phyloP scores from a whole-genome alignment of 1,140 invertebrate genomes.

The Lutraria rhynchaena region DNA sequence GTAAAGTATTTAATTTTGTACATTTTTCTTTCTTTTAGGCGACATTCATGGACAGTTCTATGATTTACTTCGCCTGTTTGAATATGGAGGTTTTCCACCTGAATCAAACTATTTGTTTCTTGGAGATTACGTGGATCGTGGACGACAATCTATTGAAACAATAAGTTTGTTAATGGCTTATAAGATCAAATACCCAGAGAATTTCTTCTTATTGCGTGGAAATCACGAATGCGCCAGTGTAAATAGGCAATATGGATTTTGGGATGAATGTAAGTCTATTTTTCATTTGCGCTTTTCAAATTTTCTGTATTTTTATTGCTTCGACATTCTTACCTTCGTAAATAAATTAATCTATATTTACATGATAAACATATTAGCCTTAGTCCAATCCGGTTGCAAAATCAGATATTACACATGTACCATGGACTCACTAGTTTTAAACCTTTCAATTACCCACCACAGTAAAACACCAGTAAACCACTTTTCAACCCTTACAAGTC shows the following conservation, averaged over 20 bases:
- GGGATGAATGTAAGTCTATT: constrained; percentile 70
- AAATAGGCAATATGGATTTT: constrained; percentile 84
- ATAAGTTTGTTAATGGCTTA: constrained; percentile 71
- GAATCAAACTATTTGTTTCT: constrained; percentile 82
- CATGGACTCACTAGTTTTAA: too few relatives aligned
- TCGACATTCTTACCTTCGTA: too few relatives aligned
- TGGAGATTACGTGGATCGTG: constrained; percentile 85
- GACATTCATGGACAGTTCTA: constrained; percentile 84
- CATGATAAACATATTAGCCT: too few relatives aligned
- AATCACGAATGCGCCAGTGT: constrained; percentile 86
- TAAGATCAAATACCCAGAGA: constrained; percentile 82
- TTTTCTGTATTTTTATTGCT: too few relatives aligned
- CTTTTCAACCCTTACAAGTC: too few relatives aligned
- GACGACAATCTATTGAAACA: constrained; percentile 84
- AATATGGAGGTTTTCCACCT: constrained; percentile 82
- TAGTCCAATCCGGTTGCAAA: too few relatives aligned
- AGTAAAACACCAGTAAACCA: too few relatives aligned
- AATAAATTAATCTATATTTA: too few relatives aligned
- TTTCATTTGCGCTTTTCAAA: too few relatives aligned
- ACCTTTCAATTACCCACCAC: too few relatives aligned
- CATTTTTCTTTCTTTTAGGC: constrained; percentile 63
- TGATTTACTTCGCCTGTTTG: constrained; percentile 82
- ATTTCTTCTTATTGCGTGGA: constrained; percentile 86
- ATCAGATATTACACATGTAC: too few relatives aligned
- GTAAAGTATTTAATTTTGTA: not conserved